Evolutionary conservation across 1,140 invertebrate genomes (phyloP).

Genomic region (Caenorhabditis remanei): DNA sequence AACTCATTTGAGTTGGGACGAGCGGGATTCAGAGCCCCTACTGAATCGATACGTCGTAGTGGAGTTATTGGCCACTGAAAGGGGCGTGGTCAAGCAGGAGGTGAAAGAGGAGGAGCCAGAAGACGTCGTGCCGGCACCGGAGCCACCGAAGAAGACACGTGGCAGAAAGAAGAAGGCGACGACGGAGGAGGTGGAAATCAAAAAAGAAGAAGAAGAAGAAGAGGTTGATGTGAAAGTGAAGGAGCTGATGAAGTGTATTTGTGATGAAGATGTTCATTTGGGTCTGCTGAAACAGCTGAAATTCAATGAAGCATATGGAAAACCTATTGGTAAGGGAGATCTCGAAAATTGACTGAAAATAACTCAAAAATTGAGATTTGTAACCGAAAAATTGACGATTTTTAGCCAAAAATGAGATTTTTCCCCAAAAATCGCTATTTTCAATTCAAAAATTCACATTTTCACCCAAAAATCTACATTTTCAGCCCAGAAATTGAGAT

Average conservation of each 20-base stretch:
- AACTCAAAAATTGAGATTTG: background rate
- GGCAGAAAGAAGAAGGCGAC: background rate
- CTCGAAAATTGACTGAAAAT: background rate
- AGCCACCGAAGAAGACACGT: slow-evolving; percentile 24
- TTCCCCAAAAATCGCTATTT: background rate
- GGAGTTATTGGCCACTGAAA: background rate
- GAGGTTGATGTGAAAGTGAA: slow-evolving; percentile 82
- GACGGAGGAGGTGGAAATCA: slow-evolving; percentile 83
- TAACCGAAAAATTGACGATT: background rate
- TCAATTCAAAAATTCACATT: background rate
- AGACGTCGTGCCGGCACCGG: background rate
- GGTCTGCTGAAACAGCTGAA: slow-evolving; percentile 96
- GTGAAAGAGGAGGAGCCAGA: background rate
- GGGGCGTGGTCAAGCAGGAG: background rate
- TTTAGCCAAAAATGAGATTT: background rate
- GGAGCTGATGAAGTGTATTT: slow-evolving; percentile 92
- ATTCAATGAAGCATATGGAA: slow-evolving; percentile 89
- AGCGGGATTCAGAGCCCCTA: background rate
- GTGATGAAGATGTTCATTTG: slow-evolving; percentile 90
- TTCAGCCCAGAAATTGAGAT: background rate
- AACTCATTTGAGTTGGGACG: slow-evolving; percentile 32
- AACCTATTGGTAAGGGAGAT: slow-evolving; percentile 13
- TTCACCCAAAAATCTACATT: background rate
- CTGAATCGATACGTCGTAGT: slow-evolving; percentile 14
- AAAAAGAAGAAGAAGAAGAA: slow-evolving; percentile 80